Conservation (phyloP, 2,797 vertebrate genomes). For the Neomorphus geoffroyi region DNA sequence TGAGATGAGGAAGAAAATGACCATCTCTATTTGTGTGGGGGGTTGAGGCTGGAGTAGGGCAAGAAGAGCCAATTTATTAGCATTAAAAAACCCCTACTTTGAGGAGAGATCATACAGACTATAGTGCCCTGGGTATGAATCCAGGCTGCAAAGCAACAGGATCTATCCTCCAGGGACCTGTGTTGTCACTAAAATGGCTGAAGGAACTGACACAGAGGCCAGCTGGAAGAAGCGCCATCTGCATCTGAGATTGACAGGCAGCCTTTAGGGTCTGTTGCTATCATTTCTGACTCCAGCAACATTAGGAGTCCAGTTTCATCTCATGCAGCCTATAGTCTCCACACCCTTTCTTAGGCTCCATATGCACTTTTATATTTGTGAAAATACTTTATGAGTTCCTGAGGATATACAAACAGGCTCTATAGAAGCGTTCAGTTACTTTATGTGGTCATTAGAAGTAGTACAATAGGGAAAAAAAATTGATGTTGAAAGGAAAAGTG, state of each 20-base stretch:
- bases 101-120: constrained; percentile 32
- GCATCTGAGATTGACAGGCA: constrained; percentile 69
- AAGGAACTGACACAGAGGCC: constrained; percentile 69
- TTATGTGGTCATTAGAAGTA: constrained; percentile 46
- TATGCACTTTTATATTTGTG: constrained; percentile 34
- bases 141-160: constrained; percentile 68
- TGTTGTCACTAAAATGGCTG: constrained; percentile 69
- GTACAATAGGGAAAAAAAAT: constrained; percentile 15
- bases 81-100: constrained; percentile 50
- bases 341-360: constrained; percentile 41
- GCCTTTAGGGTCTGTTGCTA: constrained; percentile 64
- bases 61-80: constrained; percentile 30
- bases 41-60: not conserved
- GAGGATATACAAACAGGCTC: constrained; percentile 6
- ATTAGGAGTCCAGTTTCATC: constrained; percentile 48
- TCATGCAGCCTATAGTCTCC: constrained; percentile 4
- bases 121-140: constrained; percentile 53
- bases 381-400: constrained; percentile 23
- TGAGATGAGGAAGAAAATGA: constrained; percentile 17
- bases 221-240: constrained; percentile 70
- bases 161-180: constrained; percentile 50
- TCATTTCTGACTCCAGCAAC: constrained; percentile 39
- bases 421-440: constrained; percentile 14
- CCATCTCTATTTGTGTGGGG: not conserved
- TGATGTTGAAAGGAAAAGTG: constrained; percentile 27